phyloP scores from a whole-genome alignment of 2,888 invertebrate genomes.

The Pheosia tremula region DNA sequence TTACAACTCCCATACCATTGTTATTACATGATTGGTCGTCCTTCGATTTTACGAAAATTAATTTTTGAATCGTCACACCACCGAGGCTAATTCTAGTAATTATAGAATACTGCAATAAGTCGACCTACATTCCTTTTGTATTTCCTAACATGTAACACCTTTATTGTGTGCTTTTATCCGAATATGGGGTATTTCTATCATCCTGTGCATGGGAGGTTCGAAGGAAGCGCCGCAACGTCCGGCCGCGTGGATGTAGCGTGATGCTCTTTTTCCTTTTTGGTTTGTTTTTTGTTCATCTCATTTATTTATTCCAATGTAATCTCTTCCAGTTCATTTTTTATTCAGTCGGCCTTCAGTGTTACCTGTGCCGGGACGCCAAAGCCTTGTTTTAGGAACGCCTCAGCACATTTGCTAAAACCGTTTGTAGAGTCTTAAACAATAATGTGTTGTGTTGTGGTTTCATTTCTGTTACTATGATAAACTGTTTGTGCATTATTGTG shows the following conservation, averaged over 20 bases:
- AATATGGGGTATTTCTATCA: conserved; percentile 58
- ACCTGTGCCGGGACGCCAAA: conserved; percentile 81
- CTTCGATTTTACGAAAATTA: neutral
- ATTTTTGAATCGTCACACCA: too few species aligned
- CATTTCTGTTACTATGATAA: conserved; percentile 25
- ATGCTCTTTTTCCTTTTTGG: conserved; percentile 80
- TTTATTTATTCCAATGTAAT: conserved; percentile 86
- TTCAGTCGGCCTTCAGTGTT: conserved; percentile 84
- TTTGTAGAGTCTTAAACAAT: conserved; percentile 19
- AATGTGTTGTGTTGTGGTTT: conserved; percentile 19
- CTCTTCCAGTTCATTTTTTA: conserved; percentile 84
- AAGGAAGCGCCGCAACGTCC: conserved; percentile 84
- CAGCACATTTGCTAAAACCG: conserved; percentile 49
- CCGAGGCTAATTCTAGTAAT: too few species aligned
- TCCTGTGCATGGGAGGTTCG: conserved; percentile 72
- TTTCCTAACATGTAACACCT: neutral
- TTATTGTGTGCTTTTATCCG: conserved; percentile 22
- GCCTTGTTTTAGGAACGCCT: conserved; percentile 57
- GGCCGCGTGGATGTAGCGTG: conserved; percentile 83
- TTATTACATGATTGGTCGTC: neutral
- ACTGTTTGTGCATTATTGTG: conserved; percentile 19
- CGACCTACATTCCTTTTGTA: too few species aligned
- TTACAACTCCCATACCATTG: neutral
- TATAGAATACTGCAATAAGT: too few species aligned
- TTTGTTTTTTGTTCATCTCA: conserved; percentile 84